Conservation (phyloP, 2,888 invertebrate genomes). For the Yponomeuta sedellus region DNA sequence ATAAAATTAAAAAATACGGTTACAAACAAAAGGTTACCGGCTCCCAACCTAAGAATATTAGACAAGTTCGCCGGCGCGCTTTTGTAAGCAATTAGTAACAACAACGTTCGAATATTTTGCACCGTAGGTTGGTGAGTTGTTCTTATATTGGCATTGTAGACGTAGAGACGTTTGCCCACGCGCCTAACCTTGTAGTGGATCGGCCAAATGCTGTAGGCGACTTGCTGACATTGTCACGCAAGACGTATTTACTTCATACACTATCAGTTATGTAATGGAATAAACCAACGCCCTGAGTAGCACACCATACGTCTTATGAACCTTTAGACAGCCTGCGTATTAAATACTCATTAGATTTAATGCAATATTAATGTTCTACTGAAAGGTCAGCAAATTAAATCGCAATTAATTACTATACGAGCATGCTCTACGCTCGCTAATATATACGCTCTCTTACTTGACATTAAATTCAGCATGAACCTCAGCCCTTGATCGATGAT, state of each 20-base stretch:
- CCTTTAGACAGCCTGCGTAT: not conserved
- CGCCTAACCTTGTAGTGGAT: constrained; percentile 58
- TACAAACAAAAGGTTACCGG: too few relatives aligned
- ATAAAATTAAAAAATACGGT: too few relatives aligned
- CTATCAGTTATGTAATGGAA: constrained; percentile 4
- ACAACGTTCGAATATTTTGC: constrained; percentile 3
- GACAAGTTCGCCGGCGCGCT: too few relatives aligned
- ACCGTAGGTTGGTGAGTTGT: not conserved
- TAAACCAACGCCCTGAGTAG: constrained; percentile 4
- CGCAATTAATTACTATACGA: constrained; percentile 10
- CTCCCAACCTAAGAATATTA: too few relatives aligned
- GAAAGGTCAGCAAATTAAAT: not conserved
- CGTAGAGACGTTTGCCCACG: constrained; percentile 40
- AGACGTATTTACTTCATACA: not conserved
- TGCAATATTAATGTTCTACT: constrained; percentile 13
- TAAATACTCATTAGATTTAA: constrained; percentile 13
- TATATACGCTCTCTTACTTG: not conserved
- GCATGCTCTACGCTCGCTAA: not conserved
- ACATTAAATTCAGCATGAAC: not conserved
- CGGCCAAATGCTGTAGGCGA: constrained; percentile 39
- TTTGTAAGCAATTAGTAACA: not conserved
- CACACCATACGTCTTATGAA: constrained; percentile 2
- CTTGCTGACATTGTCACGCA: constrained; percentile 3
- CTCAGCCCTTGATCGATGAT: not conserved
- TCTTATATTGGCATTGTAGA: constrained; percentile 34